Evolutionary conservation across 2,888 invertebrate genomes (phyloP).

Genomic region (Charanyca ferruginea): DNA sequence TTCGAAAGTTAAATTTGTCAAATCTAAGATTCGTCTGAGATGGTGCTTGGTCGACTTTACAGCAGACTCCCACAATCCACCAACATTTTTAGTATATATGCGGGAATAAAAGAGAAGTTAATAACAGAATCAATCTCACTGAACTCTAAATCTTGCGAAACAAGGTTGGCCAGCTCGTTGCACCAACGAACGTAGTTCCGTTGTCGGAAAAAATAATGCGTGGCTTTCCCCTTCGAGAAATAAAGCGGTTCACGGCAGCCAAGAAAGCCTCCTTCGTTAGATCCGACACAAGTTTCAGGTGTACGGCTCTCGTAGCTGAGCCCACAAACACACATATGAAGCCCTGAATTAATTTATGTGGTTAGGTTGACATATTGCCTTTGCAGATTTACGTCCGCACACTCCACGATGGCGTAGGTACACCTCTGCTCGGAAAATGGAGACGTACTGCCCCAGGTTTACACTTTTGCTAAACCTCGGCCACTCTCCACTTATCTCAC

Average conservation of each 20-base stretch:
- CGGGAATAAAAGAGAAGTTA: constrained; percentile 20
- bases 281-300: constrained; percentile 57
- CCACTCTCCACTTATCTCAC: too few species aligned
- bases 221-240: constrained; percentile 40
- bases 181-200: constrained; percentile 37
- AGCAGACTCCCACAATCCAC: too few species aligned
- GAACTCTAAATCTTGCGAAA: too few species aligned
- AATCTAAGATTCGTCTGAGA: too few species aligned
- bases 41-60: too few species aligned
- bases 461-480: too few species aligned
- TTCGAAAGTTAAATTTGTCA: constrained; percentile 30
- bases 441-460: too few species aligned
- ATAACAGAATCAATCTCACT: constrained; percentile 8
- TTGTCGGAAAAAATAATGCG: constrained; percentile 37
- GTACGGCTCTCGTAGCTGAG: constrained; percentile 48
- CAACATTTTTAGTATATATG: constrained; percentile 24
- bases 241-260: constrained; percentile 48
- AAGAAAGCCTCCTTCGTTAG: constrained; percentile 46
- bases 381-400: too few species aligned
- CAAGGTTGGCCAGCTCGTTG: constrained; percentile 7
- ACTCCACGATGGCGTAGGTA: too few species aligned
- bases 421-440: too few species aligned
- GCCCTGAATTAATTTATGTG: too few species aligned
- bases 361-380: too few species aligned
- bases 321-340: constrained; percentile 59